These are phyloP conservation scores for Conops quadrifasciatus DNA, from an alignment of 2,888 invertebrate genomes.

Conservation along the genomic window DNA sequence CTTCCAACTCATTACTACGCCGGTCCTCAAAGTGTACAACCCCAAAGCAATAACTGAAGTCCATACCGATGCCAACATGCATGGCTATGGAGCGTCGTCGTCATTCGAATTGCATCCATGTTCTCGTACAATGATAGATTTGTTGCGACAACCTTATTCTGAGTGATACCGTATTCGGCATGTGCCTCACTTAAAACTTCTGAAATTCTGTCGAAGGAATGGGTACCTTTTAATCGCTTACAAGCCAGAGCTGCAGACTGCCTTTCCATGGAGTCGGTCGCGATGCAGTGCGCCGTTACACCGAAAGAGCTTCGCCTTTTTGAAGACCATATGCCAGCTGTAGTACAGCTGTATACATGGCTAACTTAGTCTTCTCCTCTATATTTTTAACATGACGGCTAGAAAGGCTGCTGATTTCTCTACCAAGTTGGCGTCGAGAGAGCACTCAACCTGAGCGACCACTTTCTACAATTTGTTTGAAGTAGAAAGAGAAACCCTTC, in stretches of 20 bases:
- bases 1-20: no score
- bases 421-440: no score
- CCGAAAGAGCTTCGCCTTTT: neutral
- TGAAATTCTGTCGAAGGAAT: neutral
- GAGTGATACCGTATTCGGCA: neutral
- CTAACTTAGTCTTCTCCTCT: neutral
- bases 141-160: neutral
- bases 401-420: neutral
- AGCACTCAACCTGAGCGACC: no score
- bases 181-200: neutral
- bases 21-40: no score
- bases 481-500: no score
- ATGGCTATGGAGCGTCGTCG: no score
- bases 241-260: neutral
- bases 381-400: neutral
- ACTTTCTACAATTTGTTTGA: no score
- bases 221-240: neutral
- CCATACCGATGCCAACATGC: no score
- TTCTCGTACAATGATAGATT: no score
- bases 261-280: neutral
- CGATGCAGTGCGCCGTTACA: neutral
- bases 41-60: no score
- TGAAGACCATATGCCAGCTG: neutral
- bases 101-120: no score
- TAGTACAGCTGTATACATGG: neutral